phyloP scores from a whole-genome alignment of 1,140 invertebrate genomes.

The Cotesia typhae region DNA sequence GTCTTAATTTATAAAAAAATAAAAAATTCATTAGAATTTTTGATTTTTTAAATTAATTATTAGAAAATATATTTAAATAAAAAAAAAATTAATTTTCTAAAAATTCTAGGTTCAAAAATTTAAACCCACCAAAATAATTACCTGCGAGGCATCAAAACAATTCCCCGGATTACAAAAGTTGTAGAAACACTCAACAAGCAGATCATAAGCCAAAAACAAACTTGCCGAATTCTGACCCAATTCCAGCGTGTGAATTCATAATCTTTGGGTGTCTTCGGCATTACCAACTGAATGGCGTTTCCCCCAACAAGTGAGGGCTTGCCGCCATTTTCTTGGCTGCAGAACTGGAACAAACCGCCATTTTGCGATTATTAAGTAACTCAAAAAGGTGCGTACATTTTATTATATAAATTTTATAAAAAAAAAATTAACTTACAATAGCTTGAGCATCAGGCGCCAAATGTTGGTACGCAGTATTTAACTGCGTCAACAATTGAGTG shows the following conservation, averaged over 20 bases:
- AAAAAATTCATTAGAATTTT: no score
- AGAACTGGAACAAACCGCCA: constrained; percentile 57
- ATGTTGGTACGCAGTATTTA: constrained; percentile 64
- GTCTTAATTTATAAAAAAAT: no score
- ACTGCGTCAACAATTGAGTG: constrained; percentile 61
- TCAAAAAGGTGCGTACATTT: no score
- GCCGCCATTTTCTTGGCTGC: constrained; percentile 68
- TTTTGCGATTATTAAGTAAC: constrained; percentile 22
- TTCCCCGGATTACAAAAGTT: constrained; percentile 75
- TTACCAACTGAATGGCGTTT: constrained; percentile 64
- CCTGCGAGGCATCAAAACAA: constrained; percentile 74
- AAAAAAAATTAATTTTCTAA: neutral
- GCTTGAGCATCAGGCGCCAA: constrained; percentile 64
- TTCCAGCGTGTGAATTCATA: constrained; percentile 82
- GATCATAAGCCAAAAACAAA: constrained; percentile 76
- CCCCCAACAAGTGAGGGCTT: constrained; percentile 62
- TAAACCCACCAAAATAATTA: constrained; percentile 61
- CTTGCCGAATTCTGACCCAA: constrained; percentile 78
- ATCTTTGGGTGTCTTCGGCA: constrained; percentile 69
- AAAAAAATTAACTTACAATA: constrained; percentile 51
- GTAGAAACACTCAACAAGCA: constrained; percentile 75
- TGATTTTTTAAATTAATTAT: no score
- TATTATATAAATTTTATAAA: neutral
- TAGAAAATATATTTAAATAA: neutral
- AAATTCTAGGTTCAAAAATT: no score